phyloP scores from a whole-genome alignment of 2,113 vertebrate genomes.

The Ciconia stormi region DNA sequence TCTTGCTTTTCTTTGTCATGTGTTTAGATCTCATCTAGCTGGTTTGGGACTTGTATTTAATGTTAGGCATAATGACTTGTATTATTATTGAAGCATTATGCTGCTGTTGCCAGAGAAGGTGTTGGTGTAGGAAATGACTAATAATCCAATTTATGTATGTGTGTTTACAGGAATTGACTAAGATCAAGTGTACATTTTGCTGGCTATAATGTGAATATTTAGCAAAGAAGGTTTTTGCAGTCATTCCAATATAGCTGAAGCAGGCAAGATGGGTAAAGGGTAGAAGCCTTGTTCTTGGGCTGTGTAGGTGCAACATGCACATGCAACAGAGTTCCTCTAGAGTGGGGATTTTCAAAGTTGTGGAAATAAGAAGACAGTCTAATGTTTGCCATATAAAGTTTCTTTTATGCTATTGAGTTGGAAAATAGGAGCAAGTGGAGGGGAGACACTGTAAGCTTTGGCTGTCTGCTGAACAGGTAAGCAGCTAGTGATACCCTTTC shows the following conservation, averaged over 20 bases:
- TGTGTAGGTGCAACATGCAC: neutral
- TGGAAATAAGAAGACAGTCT: neutral
- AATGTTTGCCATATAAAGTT: neutral
- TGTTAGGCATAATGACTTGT: neutral
- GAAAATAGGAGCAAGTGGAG: neutral
- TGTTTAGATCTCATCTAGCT: neutral
- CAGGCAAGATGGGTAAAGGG: neutral
- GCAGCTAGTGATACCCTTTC: neutral
- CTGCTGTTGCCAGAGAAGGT: neutral
- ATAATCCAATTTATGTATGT: neutral
- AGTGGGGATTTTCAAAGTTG: no score
- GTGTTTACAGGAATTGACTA: neutral
- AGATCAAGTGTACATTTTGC: neutral
- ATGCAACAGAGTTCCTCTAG: neutral
- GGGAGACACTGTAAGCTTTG: neutral
- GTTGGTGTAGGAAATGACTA: neutral
- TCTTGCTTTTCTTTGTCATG: neutral
- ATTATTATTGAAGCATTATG: neutral
- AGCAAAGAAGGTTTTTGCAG: neutral
- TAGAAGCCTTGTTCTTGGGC: neutral
- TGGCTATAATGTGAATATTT: neutral
- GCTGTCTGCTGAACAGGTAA: neutral
- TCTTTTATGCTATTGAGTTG: neutral
- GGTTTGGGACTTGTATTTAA: neutral
- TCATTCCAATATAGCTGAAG: rapidly evolving